Evolutionary conservation across 2,113 vertebrate genomes (phyloP), one percentile per base, ranked within the genome.

Genomic region (Ranitomeya imitator): DNA sequence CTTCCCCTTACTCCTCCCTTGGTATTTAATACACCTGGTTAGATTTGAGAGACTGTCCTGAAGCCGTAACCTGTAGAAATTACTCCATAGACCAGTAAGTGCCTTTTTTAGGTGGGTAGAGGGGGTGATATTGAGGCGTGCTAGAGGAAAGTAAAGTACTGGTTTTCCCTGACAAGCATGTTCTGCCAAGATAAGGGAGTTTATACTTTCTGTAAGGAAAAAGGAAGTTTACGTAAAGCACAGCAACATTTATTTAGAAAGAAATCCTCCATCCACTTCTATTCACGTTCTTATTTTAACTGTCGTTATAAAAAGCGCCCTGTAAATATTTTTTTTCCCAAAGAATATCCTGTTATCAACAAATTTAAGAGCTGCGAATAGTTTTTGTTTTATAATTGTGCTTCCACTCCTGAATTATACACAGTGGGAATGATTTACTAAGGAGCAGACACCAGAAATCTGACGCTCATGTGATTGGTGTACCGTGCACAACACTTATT

Each of bases 201-300:
- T 65, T 80, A 67, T 59, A 57, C 26, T 81, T 81, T 14, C n/a
- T 15, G 45, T 59, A 19, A 59, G 57, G 79, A 71, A 74, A 87
- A 74, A 65, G 86, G 86, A 88, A 88, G 86, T 88, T 88, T 88
- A 83, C 76, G 67, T 26, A 76, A 83, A 37, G 14, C 14, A 6
- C 57, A 19, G 7, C 16, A 16, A 55, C 85, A 45, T 85, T 85
- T 86, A 37, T 87, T 87, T 87, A 51, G 37, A 16, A n/a, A 60
- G 59, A 86, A 86, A 79, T 18, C 63, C 23, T 31, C 37, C 77
- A 10, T 31, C 37, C 77, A 10, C 37, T 45, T 10, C 15, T 7
- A 14, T 60, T n/a, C 18, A 26, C 12, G 12, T 31, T 61, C 81
- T n/a, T 83, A 83, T 67, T 67, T 54, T 52, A 65, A 52, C 54